phyloP scores from a whole-genome alignment of 2,113 vertebrate genomes.

The Lampris incognitus region DNA sequence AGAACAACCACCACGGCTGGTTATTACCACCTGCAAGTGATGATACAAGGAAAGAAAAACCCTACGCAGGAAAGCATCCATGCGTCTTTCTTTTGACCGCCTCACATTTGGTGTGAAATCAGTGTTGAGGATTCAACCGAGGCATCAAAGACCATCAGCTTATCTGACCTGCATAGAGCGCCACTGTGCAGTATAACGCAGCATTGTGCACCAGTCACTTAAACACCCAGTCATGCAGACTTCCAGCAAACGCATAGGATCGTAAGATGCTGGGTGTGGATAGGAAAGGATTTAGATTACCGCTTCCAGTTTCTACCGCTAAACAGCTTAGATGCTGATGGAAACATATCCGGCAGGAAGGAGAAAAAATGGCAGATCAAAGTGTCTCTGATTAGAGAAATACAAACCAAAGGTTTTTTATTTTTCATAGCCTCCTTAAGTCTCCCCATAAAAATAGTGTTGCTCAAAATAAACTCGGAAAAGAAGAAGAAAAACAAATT shows the following conservation, averaged over 20 bases:
- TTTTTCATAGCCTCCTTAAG: slow-evolving; percentile 78
- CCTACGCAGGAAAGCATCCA: slow-evolving; percentile 66
- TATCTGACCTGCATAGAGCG: slow-evolving; percentile 80
- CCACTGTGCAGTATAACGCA: slow-evolving; percentile 79
- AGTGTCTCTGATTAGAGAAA: slow-evolving; percentile 82
- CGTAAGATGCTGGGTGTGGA: slow-evolving; percentile 57
- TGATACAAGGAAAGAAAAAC: slow-evolving; percentile 64
- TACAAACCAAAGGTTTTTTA: slow-evolving; percentile 83
- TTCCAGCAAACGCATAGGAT: slow-evolving; percentile 78
- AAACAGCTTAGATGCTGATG: slow-evolving; percentile 65
- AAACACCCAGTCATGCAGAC: slow-evolving; percentile 80
- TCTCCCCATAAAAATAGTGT: slow-evolving; percentile 86
- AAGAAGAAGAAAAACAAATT: slow-evolving; percentile 67
- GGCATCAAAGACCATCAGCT: slow-evolving; percentile 78
- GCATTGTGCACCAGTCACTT: slow-evolving; percentile 79
- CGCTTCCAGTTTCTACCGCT: slow-evolving; percentile 60
- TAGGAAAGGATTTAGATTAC: slow-evolving; percentile 67
- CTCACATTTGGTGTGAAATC: slow-evolving; percentile 73
- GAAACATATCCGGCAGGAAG: slow-evolving; percentile 52
- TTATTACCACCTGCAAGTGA: slow-evolving; percentile 35
- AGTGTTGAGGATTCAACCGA: slow-evolving; percentile 74
- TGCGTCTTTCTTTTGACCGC: slow-evolving; percentile 56
- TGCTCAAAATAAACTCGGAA: slow-evolving; percentile 79
- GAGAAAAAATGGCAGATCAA: slow-evolving; percentile 72
- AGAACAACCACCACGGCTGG: not conserved